Evolutionary conservation across 2,113 vertebrate genomes (phyloP).

Genomic region (Lophura nycthemera): DNA sequence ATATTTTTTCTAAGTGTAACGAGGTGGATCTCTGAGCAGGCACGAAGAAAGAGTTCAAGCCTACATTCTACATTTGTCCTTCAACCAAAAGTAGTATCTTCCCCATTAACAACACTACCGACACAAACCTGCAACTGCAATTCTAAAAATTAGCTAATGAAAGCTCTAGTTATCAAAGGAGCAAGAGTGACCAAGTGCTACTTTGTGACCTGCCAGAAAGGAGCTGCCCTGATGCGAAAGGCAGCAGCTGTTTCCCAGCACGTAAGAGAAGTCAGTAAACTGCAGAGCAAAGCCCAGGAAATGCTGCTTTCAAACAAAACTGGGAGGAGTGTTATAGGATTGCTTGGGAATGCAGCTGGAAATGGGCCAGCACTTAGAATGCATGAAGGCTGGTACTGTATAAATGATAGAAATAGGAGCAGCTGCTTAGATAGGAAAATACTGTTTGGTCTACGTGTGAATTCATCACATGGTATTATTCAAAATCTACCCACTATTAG

Average conservation of each 20-base stretch:
- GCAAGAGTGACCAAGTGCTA: accelerated
- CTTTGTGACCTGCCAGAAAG: neutral
- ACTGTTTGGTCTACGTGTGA: neutral
- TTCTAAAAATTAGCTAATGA: conserved; percentile 5
- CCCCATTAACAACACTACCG: neutral
- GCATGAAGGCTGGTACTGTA: conserved; percentile 19
- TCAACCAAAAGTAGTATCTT: neutral
- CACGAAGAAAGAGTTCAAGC: neutral
- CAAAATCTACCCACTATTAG: neutral
- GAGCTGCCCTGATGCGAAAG: neutral
- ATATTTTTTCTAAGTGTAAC: neutral
- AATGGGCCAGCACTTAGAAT: neutral
- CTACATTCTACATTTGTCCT: neutral
- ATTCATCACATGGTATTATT: neutral
- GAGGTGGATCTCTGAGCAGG: neutral
- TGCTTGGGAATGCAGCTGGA: conserved; percentile 43
- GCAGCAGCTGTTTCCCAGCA: neutral
- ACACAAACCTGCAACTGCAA: neutral
- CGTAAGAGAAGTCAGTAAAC: neutral
- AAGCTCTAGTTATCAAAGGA: neutral
- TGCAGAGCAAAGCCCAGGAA: neutral
- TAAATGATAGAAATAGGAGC: conserved; percentile 46
- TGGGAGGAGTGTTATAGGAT: neutral
- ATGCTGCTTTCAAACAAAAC: neutral
- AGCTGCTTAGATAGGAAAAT: conserved; percentile 31